Evolutionary conservation across 2,113 vertebrate species (phyloP), one percentile per base, ranked within the genome.

Genomic region (Coracopsis vasa): DNA sequence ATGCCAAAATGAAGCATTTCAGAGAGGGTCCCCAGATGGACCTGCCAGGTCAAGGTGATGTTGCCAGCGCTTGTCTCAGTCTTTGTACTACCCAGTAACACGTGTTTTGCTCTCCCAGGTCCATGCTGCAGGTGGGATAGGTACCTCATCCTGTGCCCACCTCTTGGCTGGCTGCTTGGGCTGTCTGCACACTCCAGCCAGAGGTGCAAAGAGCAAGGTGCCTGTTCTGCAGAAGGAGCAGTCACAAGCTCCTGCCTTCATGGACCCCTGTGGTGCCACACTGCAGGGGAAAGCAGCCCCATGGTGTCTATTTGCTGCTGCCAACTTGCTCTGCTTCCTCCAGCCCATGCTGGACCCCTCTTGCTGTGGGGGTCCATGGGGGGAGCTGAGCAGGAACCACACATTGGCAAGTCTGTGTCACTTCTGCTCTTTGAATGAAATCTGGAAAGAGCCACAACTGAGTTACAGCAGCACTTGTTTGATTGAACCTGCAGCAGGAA

Each of bases 181-280:
- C 18, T 58, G 33, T 10, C 56, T 35, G 56, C 56, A 16, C 2
- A 1, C n/a, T 19, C 16, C 33, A 45, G 16, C 18, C 25, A 25
- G 35, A 56, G 33, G 50, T 45, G 35, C 56, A 27, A 11, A 13
- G 25, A 14, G 35, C 9, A 25, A 64, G 25, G 10, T 42, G 11
- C 16, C 27, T 21, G 44, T 12, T 66, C 15, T 73, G 64, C 64
- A 51, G 64, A 44, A 79, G 54, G 9, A 70, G 65, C 25, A 53
- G 54, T 14, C 21, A 21, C 3, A 5, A 51, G 27, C 23, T 67
- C 60, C 60, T 42, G 35, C 16, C 4, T 44, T 31, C 5, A 3
- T 5, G 14, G 37, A 17, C 11, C 6, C n/a, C n/a, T 18, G 7
- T 1, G n/a, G 27, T 29, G 39, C n/a, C 35, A 54, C 0, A 3